Evolutionary conservation across 2,888 invertebrate species (phyloP).

Genomic region (Ichneumoninae sp.): DNA sequence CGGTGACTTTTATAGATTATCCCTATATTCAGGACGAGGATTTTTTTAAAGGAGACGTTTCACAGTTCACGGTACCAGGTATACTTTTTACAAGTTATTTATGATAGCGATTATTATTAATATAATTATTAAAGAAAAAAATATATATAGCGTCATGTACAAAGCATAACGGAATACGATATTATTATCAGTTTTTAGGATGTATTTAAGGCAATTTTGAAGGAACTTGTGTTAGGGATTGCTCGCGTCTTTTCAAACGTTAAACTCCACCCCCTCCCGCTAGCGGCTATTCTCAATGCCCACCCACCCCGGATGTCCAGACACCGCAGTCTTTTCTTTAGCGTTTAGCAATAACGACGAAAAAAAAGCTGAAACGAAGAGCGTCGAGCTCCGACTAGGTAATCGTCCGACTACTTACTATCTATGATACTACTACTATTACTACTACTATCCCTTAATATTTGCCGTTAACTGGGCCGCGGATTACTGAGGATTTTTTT

Average conservation of each 20-base stretch:
- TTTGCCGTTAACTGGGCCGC: constrained; percentile 57
- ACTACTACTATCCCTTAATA: constrained; percentile 70
- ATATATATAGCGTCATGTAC: constrained; percentile 75
- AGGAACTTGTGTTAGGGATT: constrained; percentile 70
- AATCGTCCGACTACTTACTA: constrained; percentile 66
- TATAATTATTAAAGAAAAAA: constrained; percentile 72
- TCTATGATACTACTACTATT: constrained; percentile 70
- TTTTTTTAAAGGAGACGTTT: constrained; percentile 78
- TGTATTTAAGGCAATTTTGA: constrained; percentile 65
- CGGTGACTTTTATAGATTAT: constrained; percentile 78
- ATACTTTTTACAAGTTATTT: constrained; percentile 82
- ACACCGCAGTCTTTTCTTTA: constrained; percentile 65
- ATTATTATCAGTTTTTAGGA: constrained; percentile 76
- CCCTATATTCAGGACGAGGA: constrained; percentile 72
- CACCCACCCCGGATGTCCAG: not conserved
- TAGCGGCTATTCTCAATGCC: constrained; percentile 40
- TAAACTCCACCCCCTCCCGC: constrained; percentile 23
- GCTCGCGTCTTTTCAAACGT: constrained; percentile 67
- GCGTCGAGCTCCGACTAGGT: constrained; percentile 67
- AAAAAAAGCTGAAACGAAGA: constrained; percentile 61
- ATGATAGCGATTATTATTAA: constrained; percentile 79
- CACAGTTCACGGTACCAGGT: constrained; percentile 77
- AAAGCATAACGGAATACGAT: constrained; percentile 72
- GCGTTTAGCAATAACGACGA: constrained; percentile 70
- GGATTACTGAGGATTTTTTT: constrained; percentile 50